phyloP scores from a whole-genome alignment of 2,888 invertebrate species.

The Chymomyza caudatula region DNA sequence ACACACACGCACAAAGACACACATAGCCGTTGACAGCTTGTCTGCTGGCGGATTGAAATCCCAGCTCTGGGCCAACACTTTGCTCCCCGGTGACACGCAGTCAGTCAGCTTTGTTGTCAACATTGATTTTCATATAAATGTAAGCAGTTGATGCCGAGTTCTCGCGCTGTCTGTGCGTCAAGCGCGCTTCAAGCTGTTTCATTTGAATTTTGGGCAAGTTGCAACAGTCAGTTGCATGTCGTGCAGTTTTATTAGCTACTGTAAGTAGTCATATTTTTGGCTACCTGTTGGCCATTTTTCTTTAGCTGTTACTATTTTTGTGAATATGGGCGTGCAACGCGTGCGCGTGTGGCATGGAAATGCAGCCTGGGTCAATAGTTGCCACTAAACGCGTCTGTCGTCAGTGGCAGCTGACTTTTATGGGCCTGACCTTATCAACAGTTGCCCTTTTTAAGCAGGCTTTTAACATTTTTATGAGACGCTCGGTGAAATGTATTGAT shows the following conservation, averaged over 20 bases:
- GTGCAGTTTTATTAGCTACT: slow-evolving; percentile 57
- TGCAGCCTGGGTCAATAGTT: background rate
- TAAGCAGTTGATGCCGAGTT: slow-evolving; percentile 40
- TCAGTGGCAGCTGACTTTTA: background rate
- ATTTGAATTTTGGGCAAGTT: slow-evolving; percentile 5
- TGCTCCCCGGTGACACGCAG: slow-evolving; percentile 38
- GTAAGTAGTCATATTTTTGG: slow-evolving; percentile 38
- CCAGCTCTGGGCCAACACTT: slow-evolving; percentile 40
- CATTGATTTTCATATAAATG: slow-evolving; percentile 58
- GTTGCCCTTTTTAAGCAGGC: background rate
- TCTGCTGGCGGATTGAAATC: slow-evolving; percentile 13
- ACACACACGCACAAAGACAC: too few species aligned
- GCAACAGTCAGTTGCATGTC: slow-evolving; percentile 35
- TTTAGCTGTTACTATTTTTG: background rate
- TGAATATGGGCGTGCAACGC: background rate
- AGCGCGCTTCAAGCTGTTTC: slow-evolving; percentile 12
- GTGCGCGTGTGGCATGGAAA: background rate
- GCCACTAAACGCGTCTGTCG: background rate
- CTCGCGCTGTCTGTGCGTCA: slow-evolving; percentile 6
- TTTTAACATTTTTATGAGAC: slow-evolving; percentile 9
- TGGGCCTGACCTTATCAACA: background rate
- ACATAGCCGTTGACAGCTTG: slow-evolving; percentile 41
- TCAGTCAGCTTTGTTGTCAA: slow-evolving; percentile 31
- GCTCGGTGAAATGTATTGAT: slow-evolving; percentile 49
- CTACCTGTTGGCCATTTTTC: background rate